These are phyloP conservation scores for Pelusios castaneus DNA, from an alignment of 2,113 vertebrate species.

Conservation along the genomic window DNA sequence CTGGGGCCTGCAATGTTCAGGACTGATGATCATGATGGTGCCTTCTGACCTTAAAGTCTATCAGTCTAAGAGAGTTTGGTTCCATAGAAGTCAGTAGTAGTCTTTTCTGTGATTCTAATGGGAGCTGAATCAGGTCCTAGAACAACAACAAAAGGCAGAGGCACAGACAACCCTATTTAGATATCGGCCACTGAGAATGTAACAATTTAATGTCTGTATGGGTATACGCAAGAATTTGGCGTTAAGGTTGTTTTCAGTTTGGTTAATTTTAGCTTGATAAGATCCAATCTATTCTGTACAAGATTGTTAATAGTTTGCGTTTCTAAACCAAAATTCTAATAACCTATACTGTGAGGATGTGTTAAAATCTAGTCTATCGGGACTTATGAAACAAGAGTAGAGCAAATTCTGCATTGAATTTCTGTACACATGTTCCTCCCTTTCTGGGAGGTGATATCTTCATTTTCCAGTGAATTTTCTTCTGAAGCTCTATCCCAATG, in stretches of 20 bases:
- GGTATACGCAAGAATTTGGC: neutral
- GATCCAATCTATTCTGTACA: neutral
- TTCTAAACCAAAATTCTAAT: neutral
- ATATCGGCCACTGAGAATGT: neutral
- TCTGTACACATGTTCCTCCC: neutral
- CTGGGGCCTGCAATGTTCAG: too few species aligned
- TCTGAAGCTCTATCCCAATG: neutral
- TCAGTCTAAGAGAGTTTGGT: neutral
- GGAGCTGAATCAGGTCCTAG: fast-evolving
- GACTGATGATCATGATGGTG: too few species aligned
- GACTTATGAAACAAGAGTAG: neutral
- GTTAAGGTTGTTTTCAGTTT: neutral
- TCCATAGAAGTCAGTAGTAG: neutral
- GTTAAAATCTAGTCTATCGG: neutral
- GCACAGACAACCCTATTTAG: neutral
- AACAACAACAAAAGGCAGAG: neutral
- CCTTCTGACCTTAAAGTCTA: neutral
- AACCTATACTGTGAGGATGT: neutral
- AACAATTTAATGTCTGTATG: neutral
- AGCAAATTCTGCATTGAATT: neutral
- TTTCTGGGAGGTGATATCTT: fast-evolving
- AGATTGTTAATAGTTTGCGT: neutral
- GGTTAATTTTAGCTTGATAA: neutral
- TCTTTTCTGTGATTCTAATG: neutral
- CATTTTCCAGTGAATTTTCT: neutral